Base-by-base conservation (phyloP, 2,113 vertebrate species). In the Macquaria australasica region DNA sequence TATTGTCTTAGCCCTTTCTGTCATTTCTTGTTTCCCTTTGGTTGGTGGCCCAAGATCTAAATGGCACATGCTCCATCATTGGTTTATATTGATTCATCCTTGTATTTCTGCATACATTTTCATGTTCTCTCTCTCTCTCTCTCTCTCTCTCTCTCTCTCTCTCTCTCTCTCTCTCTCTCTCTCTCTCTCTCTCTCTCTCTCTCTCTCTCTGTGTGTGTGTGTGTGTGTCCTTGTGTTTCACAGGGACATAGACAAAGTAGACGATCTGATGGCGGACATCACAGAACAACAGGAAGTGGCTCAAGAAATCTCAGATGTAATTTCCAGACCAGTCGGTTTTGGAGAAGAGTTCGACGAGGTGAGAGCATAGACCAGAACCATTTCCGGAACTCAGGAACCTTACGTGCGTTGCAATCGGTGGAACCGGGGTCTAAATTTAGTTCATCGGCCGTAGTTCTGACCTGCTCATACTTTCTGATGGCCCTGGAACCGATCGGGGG, bases 161-260 rank as follows among this genome's bases (percentile, higher is more conserved):
- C 8, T 43, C 21, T 72, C 20, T 66, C 7, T 51, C 5, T 58
- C 15, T 53, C 1, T 5, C 0, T 7, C 20, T 60, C 8, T 43
- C 21, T 72, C 20, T 66, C 7, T 51, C 5, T 58, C 15, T 53
- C 1, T 5, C 0, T 7, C 20, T 60, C 8, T 43, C 21, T 72
- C 20, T 66, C 7, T 51, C 5, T 58, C 15, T 53, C 1, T n/a
- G n/a, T n/a, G n/a, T n/a, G n/a, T n/a, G n/a, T n/a, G n/a, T n/a
- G n/a, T n/a, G n/a, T 23, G 8, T 43, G 10, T 85, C 66, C n/a
- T 21, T 0, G 14, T 14, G 3, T 70, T 16, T 93, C 34, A 56
- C 93, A 99, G 98, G 97, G 97, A 99, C 92, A 97, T 99, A 4
- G 97, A 99, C 91, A 98, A 98, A 95, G 98, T 99, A 62, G 98